Conservation (phyloP, 2,888 invertebrate genomes). For the Idaea aversata region DNA sequence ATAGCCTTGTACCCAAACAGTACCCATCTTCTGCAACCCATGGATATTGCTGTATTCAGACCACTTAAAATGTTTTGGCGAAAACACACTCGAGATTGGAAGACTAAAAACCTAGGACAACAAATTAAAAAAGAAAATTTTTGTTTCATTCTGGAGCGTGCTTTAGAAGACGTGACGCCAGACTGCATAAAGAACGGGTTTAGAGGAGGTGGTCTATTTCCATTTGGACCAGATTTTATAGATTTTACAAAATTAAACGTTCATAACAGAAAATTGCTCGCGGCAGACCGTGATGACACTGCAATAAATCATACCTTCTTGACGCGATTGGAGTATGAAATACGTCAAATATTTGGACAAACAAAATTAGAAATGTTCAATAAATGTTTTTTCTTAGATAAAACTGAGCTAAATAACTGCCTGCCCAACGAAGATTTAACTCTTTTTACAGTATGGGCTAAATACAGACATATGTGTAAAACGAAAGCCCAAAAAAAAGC, state of each 20-base stretch:
- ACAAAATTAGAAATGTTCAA: slow-evolving; percentile 6
- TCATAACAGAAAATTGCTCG: slow-evolving; percentile 1
- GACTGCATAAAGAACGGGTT: slow-evolving; percentile 25
- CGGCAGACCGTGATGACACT: not conserved
- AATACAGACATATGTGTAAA: slow-evolving; percentile 6
- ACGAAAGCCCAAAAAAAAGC: no score
- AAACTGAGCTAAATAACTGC: not conserved
- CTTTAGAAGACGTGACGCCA: slow-evolving; percentile 15
- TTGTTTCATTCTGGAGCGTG: slow-evolving; percentile 20
- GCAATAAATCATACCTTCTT: not conserved
- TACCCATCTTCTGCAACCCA: slow-evolving; percentile 19
- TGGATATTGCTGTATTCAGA: slow-evolving; percentile 20
- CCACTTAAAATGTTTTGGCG: slow-evolving; percentile 11
- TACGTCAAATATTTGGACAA: slow-evolving; percentile 5
- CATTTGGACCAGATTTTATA: slow-evolving; percentile 25
- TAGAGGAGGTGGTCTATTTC: slow-evolving; percentile 25
- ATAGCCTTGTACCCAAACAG: slow-evolving; percentile 19
- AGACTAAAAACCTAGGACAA: slow-evolving; percentile 27
- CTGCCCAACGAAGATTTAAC: slow-evolving; percentile 8
- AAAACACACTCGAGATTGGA: slow-evolving; percentile 20
- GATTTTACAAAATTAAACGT: slow-evolving; percentile 11
- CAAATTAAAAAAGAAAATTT: slow-evolving; percentile 27
- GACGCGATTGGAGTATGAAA: not conserved
- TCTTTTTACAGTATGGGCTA: slow-evolving; percentile 6
- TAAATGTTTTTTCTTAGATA: slow-evolving; percentile 6